Evolutionary conservation across 2,113 vertebrate species (phyloP).

Genomic region (Bungarus multicinctus): DNA sequence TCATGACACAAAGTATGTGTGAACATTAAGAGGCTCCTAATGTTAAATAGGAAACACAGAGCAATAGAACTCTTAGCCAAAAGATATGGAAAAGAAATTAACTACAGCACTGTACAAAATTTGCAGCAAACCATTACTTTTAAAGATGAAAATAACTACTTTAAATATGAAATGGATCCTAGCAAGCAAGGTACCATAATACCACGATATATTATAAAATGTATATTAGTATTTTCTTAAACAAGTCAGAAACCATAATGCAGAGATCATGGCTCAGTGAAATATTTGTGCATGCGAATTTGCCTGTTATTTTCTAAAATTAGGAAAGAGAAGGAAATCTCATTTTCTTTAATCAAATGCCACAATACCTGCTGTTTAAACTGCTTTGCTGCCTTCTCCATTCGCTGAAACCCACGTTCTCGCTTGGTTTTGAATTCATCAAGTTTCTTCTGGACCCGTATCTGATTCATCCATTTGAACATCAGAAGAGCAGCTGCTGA

Average conservation of each 20-base stretch:
- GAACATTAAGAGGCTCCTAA: background rate
- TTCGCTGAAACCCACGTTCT: conserved; percentile 6
- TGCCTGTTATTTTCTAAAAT: background rate
- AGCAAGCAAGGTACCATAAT: background rate
- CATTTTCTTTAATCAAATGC: background rate
- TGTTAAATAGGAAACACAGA: background rate
- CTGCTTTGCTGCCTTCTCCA: conserved; percentile 22
- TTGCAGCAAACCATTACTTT: background rate
- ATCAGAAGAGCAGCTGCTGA: background rate
- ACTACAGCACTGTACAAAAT: background rate
- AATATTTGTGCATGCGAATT: background rate
- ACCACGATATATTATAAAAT: background rate
- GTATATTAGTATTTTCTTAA: background rate
- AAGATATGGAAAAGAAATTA: background rate
- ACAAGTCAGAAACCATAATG: background rate
- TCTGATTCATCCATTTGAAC: conserved; percentile 5
- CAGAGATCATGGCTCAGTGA: background rate
- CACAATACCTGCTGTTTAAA: conserved; percentile 20
- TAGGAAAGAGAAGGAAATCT: background rate
- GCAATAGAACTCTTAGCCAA: background rate
- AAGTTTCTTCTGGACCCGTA: conserved; percentile 20
- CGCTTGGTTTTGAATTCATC: conserved; percentile 8
- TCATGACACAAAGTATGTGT: background rate
- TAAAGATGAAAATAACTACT: background rate
- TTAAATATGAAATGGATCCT: background rate